These are phyloP conservation scores for Ariopsis seemanni DNA, from an alignment of 2,113 vertebrate genomes.

Conservation along the genomic window DNA sequence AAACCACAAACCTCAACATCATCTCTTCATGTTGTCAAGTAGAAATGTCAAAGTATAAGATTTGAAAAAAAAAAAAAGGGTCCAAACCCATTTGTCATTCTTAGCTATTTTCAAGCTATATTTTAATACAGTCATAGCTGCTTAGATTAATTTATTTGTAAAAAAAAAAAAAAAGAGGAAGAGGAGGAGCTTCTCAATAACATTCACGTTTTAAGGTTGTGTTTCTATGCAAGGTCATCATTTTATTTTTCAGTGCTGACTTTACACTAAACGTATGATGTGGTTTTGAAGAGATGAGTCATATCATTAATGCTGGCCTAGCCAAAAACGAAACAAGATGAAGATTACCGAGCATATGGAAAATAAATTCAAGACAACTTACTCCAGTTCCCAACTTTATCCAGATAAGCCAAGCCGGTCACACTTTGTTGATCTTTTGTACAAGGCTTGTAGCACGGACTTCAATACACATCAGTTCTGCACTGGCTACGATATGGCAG, in stretches of 20 bases:
- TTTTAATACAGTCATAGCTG: constrained; percentile 30
- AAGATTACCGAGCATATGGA: not conserved
- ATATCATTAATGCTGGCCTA: constrained; percentile 4
- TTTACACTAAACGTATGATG: not conserved
- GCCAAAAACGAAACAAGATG: constrained; percentile 8
- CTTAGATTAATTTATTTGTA: constrained; percentile 37
- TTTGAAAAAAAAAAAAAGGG: no score
- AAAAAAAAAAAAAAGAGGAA: not conserved
- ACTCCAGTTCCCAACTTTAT: constrained; percentile 26
- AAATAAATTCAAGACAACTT: constrained; percentile 37
- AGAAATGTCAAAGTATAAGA: not conserved
- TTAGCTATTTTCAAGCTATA: not conserved
- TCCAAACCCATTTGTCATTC: no score
- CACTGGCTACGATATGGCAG: constrained; percentile 26
- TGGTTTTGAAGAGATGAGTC: not conserved
- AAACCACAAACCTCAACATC: no score
- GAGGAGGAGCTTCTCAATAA: not conserved
- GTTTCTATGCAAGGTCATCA: not conserved
- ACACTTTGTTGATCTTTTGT: constrained; percentile 46
- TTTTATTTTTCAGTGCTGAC: not conserved
- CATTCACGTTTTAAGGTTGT: constrained; percentile 33
- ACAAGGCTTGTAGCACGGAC: constrained; percentile 36
- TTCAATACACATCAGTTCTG: constrained; percentile 47
- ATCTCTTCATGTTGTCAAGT: no score
- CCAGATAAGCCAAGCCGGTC: constrained; percentile 35